Base-by-base conservation (phyloP, 1,140 invertebrate species). In the Drusus annulatus region DNA sequence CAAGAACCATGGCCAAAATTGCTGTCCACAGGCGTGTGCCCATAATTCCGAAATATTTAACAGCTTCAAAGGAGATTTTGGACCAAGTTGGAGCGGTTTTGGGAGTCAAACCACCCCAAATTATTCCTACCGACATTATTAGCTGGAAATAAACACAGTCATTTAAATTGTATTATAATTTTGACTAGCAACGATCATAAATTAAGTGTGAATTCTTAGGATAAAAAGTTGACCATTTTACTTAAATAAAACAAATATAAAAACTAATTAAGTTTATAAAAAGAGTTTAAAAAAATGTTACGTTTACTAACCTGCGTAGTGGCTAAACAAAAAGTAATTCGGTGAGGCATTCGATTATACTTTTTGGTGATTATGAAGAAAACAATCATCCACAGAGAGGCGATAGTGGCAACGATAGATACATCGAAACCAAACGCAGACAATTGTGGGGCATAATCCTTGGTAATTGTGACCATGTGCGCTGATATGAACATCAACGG, bases 401-500 rank as follows among this genome's bases (percentile, higher is more conserved):
- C 94, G 15, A 95, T 86, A 1, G 94, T 87, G 10, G 95, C 94
- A 3, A 95, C 90, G 45, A 97, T 93, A 81, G 95, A 96, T 19
- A 97, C 91, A 85, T 97, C 96, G 80, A 97, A 94, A 1, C 95
- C 93, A 84, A 96, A 97, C 17, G 89, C 87, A 85, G 94, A 92
- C n/a, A 98, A 86, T 82, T 97, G 91, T 76, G 92, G 90, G 6
- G 95, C 89, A 88, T 95, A 95, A 86, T 95, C 92, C 82, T 93
- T 93, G 71, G 93, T 94, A 23, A 97, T 90, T 15, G 93, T 93
- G 79, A 98, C 95, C 91, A 99, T 94, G 91, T 97, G 97, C 6
- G 97, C 97, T 0, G 97, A 98, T 51, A 98, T 92, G 86, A 98
- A 98, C 95, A 98, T 98, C 56, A 98, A 89, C 0, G 97, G 98